Base-by-base conservation (phyloP, 1,140 invertebrate genomes). In the Ostrea edulis region DNA sequence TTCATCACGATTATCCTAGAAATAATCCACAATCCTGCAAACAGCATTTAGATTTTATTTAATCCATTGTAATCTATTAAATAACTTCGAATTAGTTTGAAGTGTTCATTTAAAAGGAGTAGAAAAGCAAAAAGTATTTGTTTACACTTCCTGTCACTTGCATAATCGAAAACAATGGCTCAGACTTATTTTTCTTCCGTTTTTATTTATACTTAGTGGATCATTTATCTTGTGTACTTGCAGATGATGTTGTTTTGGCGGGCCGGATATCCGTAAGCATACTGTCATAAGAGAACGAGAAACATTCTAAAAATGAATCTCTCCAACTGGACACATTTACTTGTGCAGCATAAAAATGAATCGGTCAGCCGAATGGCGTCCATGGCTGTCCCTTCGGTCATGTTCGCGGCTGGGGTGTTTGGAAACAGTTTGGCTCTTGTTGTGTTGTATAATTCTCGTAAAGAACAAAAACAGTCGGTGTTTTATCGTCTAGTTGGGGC, bases 401-500 rank as follows among this genome's bases (percentile, higher is more conserved):
- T 93, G 92, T 93, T 93, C 84, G 86, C 89, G 5, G 85, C 89
- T 2, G 93, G 93, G 8, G 91, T 93, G 11, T 82, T 93, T 44
- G 92, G 93, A 0, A 93, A 93, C 85, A 29, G 90, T 14, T 71
- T 93, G 17, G 93, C 93, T 2, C 86, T 93, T 14, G 51, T 91
- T 7, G 90, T 93, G 14, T 85, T 93, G 12, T 87, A 88, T n/a
- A 89, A 89, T n/a, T 93, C 93, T 8, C 88, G 89, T 2, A 65
- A 88, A 29, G 89, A 92, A 55, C 90, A 93, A 22, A 91, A 88
- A 82, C 86, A 86, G 44, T 91, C 91, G 0, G 90, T 93, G 4
- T 93, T 93, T 84, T 93, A 93, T 68, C 89, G 91, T 44, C 87
- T 93, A 14, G 93, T 93, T n/a, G 92, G 91, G 53, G 91, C 90